Evolutionary conservation across 2,888 invertebrate species (phyloP).

Genomic region (Electrophaes corylata): DNA sequence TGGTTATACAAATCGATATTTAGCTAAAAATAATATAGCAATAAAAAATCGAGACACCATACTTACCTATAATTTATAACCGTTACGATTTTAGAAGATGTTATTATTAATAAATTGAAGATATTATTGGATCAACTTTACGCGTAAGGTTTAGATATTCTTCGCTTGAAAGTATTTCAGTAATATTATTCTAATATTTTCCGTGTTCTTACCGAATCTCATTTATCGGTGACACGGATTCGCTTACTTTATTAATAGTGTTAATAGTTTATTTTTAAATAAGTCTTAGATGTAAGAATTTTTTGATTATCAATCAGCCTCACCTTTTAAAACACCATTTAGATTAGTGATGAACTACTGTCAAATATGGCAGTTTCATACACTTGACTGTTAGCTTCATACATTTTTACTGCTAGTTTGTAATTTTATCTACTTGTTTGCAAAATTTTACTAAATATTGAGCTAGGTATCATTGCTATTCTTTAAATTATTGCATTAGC

Average conservation of each 20-base stretch:
- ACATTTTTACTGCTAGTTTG: constrained; percentile 4
- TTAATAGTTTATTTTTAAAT: constrained; percentile 26
- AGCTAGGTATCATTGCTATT: too few relatives aligned
- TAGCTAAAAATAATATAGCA: constrained; percentile 13
- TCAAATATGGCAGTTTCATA: constrained; percentile 7
- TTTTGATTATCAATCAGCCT: constrained; percentile 26
- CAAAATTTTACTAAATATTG: not conserved
- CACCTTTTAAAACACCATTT: constrained; percentile 1
- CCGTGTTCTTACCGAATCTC: constrained; percentile 29
- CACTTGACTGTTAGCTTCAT: constrained; percentile 9
- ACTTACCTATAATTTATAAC: not conserved
- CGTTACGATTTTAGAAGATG: constrained; percentile 20
- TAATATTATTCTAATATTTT: constrained; percentile 34
- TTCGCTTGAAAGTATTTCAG: constrained; percentile 34
- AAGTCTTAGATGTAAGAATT: constrained; percentile 34
- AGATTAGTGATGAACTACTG: not conserved
- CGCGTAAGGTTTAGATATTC: constrained; percentile 25
- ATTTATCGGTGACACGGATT: constrained; percentile 33
- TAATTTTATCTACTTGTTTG: not conserved
- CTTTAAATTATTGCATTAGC: too few relatives aligned
- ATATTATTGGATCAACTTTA: constrained; percentile 36
- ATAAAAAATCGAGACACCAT: constrained; percentile 19
- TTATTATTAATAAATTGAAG: constrained; percentile 30
- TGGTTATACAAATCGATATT: constrained; percentile 8
- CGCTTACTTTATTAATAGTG: constrained; percentile 28